Evolutionary conservation across 2,797 vertebrate species (phyloP), one percentile per base, ranked within the genome.

Genomic region (Threskiornis aethiopicus): DNA sequence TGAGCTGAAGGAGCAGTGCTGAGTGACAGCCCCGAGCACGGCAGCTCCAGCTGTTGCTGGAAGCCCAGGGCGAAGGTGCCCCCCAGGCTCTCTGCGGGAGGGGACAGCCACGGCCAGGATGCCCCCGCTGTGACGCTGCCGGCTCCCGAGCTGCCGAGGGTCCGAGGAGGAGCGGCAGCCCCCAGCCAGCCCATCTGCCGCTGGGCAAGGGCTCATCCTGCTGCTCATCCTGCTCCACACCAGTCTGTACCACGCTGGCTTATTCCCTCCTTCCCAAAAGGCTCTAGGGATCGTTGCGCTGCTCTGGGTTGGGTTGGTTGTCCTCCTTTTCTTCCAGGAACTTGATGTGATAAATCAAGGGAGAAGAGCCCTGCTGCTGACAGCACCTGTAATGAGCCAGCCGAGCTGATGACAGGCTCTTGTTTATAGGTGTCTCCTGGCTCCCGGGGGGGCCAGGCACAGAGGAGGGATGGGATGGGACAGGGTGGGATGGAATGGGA

Each of bases 181-280:
- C 33, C 54, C 78, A 55, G n/a, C 28, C 46, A 70, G 18, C 51
- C 59, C 59, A 1, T 80, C 44, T 57, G 65, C 49, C 3, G 2
- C 0, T 0, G 11, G n/a, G 10, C 5, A 11, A 3, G 8, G 28
- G 59, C 42, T 52, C 46, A 20, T 33, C 39, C 41, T 20, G 35
- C 81, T 51, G 75, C n/a, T n/a, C n/a, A n/a, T n/a, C n/a, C n/a
- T n/a, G n/a, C 62, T 67, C 64, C 7, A 5, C 1, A 5, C 66
- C 79, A n/a, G 35, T 58, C 49, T 0, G 0, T 35, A 15, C n/a
- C 13, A 1, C 0, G 0, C 42, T 4, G 2, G 16, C 35, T 41
- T 3, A 0, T 75, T 37, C 35, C n/a, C 21, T 78, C 61, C 86
- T 87, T 61, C 83, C 83, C 75, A 39, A 44, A 42, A 18, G 46